Percentiles rank a stretch among this genome's conserved stretches.
Evolutionary conservation across 2,113 vertebrate species (phyloP).

Genomic region (Pachycephala philippinensis): DNA sequence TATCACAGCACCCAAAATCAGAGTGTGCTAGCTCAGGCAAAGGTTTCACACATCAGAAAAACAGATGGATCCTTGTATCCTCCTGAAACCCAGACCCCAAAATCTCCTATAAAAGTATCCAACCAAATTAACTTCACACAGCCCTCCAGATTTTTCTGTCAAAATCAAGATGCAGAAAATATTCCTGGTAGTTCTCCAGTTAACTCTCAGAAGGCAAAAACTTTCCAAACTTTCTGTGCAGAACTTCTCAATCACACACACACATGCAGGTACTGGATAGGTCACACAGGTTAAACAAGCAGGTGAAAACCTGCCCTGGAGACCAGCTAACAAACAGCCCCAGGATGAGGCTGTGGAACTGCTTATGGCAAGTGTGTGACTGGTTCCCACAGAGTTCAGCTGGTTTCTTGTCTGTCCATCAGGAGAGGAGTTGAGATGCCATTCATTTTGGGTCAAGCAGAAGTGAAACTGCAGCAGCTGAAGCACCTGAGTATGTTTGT

Average conservation of each 20-base stretch:
- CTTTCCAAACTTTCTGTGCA: background rate
- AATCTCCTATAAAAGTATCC: background rate
- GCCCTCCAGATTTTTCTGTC: background rate
- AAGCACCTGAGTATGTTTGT: rapidly evolving
- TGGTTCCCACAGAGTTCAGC: background rate
- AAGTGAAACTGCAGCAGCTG: background rate
- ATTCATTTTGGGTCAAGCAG: background rate
- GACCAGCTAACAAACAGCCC: background rate
- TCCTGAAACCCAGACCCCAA: background rate
- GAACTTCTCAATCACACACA: background rate
- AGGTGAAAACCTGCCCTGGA: background rate
- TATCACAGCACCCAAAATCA: background rate
- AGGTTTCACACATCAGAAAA: background rate
- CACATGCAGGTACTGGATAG: rapidly evolving
- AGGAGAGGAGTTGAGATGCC: background rate
- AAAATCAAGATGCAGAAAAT: background rate
- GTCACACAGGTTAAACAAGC: rapidly evolving
- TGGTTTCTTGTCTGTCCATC: background rate
- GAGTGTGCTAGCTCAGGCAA: background rate
- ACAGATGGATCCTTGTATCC: background rate
- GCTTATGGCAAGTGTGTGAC: background rate
- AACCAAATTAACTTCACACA: background rate
- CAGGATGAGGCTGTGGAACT: background rate
- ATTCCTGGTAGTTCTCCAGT: background rate
- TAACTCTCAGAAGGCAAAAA: background rate